phyloP scores from a whole-genome alignment of 1,140 invertebrate genomes.

The Rhynchophorus ferrugineus region DNA sequence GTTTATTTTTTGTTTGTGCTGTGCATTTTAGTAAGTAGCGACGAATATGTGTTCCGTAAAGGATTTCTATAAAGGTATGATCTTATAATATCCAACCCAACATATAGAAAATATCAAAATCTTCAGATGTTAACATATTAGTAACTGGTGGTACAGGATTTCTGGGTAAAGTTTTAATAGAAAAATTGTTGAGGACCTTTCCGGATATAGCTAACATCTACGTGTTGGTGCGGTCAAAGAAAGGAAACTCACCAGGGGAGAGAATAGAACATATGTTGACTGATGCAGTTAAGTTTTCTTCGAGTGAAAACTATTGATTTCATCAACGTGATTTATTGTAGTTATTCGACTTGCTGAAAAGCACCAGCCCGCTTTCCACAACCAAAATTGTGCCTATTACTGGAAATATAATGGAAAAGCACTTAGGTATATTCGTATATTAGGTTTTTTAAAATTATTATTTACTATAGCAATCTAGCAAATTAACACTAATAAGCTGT shows the following conservation, averaged over 20 bases:
- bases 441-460: no score
- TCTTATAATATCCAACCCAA: no score
- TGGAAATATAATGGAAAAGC: not conserved
- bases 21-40: no score
- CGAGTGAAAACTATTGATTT: no score
- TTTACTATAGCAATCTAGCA: no score
- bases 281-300: not conserved
- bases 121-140: no score
- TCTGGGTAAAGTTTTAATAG: slow-evolving; percentile 55
- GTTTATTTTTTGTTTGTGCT: no score
- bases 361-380: slow-evolving; percentile 1
- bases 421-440: not conserved
- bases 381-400: not conserved
- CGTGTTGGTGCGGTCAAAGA: slow-evolving; percentile 70
- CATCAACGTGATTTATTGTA: not conserved
- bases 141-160: slow-evolving; percentile 34
- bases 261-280: slow-evolving; percentile 4
- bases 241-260: slow-evolving; percentile 51
- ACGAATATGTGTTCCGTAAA: no score
- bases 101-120: no score
- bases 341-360: not conserved
- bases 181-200: slow-evolving; percentile 75
- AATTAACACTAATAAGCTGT: no score
- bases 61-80: no score
- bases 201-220: slow-evolving; percentile 67